phyloP scores from a whole-genome alignment of 2,113 vertebrate genomes.

The Halichoerus grypus region DNA sequence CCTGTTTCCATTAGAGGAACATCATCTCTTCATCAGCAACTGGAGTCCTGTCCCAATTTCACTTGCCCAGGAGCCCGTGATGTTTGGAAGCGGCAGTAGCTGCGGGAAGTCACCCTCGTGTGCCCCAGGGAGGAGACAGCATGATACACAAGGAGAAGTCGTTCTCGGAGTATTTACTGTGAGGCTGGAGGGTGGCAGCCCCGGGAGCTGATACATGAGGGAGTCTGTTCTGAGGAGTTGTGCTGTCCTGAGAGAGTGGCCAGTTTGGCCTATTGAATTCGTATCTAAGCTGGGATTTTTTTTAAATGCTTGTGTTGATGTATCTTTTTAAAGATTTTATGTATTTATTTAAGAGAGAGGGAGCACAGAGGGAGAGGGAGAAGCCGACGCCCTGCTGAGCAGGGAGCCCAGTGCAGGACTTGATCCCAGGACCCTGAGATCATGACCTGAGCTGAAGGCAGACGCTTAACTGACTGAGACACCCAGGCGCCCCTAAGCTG shows the following conservation, averaged over 20 bases:
- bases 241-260: not conserved
- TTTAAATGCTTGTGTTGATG: not conserved
- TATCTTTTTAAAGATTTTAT: not conserved
- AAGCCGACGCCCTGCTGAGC: not conserved
- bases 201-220: not conserved
- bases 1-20: conserved; percentile 64
- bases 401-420: not conserved
- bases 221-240: not conserved
- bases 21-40: conserved; percentile 51
- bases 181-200: not conserved
- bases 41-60: not conserved
- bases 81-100: not conserved
- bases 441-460: not conserved
- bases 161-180: not conserved
- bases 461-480: not conserved
- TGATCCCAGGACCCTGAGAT: not conserved
- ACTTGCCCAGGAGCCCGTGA: not conserved
- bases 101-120: not conserved
- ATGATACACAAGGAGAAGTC: not conserved
- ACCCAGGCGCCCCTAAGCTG: not conserved
- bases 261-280: not conserved
- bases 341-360: not conserved
- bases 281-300: not conserved
- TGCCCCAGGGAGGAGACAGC: not conserved
- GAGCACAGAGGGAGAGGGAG: not conserved